Conservation (phyloP, 2,888 invertebrate species). For the Bellardia bayeri region DNA sequence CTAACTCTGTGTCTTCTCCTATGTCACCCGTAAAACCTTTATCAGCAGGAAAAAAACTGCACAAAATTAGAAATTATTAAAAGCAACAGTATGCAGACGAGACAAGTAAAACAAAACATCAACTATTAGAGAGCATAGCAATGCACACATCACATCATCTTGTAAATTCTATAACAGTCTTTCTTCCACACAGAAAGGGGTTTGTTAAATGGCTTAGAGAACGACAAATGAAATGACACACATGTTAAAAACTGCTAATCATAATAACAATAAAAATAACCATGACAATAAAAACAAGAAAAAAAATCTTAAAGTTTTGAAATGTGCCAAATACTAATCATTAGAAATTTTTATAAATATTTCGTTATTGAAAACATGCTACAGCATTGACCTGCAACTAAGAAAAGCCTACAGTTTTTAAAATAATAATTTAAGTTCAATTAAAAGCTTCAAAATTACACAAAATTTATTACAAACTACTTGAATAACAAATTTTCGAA, state of each 20-base stretch:
- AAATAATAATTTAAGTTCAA: too few species aligned
- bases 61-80: neutral
- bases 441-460: too few species aligned
- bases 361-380: too few species aligned
- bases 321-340: too few species aligned
- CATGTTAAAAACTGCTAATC: neutral
- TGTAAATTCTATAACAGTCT: too few species aligned
- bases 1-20: too few species aligned
- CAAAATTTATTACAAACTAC: too few species aligned
- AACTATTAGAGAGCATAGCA: neutral
- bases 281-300: neutral
- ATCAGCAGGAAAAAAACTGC: neutral
- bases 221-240: constrained; percentile 22
- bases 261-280: too few species aligned
- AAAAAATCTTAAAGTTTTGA: neutral
- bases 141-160: neutral
- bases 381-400: too few species aligned
- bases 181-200: neutral
- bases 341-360: too few species aligned
- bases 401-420: too few species aligned
- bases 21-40: neutral
- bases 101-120: neutral
- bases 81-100: neutral
- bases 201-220: neutral
- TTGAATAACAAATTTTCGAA: too few species aligned